These are phyloP conservation scores for Harmothoe impar DNA, from an alignment of 2,888 invertebrate genomes.

Conservation along the genomic window DNA sequence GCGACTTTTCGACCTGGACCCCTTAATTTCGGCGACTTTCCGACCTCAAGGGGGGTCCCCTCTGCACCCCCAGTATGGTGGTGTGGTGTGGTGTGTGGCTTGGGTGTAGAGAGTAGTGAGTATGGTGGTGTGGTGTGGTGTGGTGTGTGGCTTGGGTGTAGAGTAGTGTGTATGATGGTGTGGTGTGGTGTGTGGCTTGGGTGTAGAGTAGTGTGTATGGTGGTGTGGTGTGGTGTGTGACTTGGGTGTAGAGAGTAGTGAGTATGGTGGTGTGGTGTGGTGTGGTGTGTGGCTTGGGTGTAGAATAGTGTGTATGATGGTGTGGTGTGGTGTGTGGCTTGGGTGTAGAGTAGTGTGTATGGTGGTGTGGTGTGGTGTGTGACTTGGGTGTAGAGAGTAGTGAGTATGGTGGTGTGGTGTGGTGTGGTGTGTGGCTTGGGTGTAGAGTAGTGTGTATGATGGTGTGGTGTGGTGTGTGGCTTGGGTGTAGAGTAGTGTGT, in stretches of 20 bases:
- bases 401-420: too few species aligned
- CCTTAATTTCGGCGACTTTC: too few species aligned
- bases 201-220: neutral
- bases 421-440: neutral
- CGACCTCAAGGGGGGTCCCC: too few species aligned
- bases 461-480: neutral
- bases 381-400: neutral
- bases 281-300: neutral
- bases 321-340: neutral
- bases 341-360: neutral
- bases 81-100: neutral
- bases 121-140: too few species aligned
- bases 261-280: neutral
- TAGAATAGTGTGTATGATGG: neutral
- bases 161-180: neutral
- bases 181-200: neutral
- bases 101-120: neutral
- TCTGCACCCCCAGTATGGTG: too few species aligned
- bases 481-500: neutral
- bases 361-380: neutral
- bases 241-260: too few species aligned
- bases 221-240: neutral
- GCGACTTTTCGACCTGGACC: too few species aligned
- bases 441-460: neutral
- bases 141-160: neutral